Percentiles rank a stretch among this genome's conserved stretches.
phyloP scores from a whole-genome alignment of 2,888 invertebrate genomes.

The Lasioglossum vierecki region DNA sequence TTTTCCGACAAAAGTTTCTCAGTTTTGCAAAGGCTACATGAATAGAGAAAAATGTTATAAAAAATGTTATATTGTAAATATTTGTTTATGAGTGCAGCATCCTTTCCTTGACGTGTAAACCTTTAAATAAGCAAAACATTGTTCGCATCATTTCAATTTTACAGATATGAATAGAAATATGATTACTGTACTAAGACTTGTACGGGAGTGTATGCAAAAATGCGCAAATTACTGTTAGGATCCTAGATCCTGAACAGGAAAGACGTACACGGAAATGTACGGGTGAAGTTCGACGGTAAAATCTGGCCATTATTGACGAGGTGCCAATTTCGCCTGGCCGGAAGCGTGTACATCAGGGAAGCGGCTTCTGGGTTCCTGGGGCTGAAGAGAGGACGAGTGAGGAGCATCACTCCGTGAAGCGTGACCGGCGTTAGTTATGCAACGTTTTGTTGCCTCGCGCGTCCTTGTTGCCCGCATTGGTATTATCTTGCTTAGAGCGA shows the following conservation, averaged over 20 bases:
- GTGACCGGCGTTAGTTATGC: conserved; percentile 82
- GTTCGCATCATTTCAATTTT: too few species aligned
- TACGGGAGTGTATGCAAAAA: too few species aligned
- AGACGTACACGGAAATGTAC: neutral
- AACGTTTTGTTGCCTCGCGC: conserved; percentile 79
- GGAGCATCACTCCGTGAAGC: conserved; percentile 77
- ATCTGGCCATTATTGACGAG: conserved; percentile 4
- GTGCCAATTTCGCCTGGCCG: conserved; percentile 41
- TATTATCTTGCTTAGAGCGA: conserved; percentile 77
- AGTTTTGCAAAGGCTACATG: neutral
- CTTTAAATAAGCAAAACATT: too few species aligned
- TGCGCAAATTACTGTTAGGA: too few species aligned
- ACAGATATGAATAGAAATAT: too few species aligned
- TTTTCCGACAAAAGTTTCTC: neutral
- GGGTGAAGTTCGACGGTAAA: neutral
- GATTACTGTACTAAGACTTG: too few species aligned
- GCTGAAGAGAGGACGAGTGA: conserved; percentile 68
- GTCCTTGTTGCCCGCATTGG: conserved; percentile 79
- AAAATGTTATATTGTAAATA: too few species aligned
- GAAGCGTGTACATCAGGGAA: conserved; percentile 61
- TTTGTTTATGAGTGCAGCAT: too few species aligned
- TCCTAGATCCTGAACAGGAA: neutral
- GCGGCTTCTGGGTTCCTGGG: conserved; percentile 27
- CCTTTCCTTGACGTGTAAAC: too few species aligned
- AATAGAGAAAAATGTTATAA: neutral